phyloP scores from a whole-genome alignment of 2,113 vertebrate genomes.

The Elanus axillaris region DNA sequence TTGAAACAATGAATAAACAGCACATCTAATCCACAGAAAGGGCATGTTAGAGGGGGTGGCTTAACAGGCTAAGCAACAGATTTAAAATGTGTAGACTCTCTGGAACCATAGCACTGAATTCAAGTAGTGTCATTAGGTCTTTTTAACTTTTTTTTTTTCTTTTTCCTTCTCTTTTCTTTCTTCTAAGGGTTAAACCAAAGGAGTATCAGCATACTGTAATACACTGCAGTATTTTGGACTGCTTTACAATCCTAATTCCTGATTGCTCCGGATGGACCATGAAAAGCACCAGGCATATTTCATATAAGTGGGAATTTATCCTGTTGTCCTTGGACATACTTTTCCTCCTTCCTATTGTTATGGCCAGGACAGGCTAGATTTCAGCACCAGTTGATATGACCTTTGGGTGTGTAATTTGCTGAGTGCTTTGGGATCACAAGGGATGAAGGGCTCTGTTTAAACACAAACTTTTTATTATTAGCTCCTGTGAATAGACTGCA shows the following conservation, averaged over 20 bases:
- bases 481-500: constrained; percentile 16
- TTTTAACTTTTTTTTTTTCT: neutral
- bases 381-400: neutral
- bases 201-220: neutral
- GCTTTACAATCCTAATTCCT: neutral
- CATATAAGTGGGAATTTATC: neutral
- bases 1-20: constrained; percentile 42
- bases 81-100: neutral
- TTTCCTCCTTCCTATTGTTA: neutral
- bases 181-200: neutral
- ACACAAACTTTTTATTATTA: constrained; percentile 1
- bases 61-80: neutral
- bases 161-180: neutral
- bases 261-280: neutral
- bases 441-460: constrained; percentile 1
- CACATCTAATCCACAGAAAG: constrained; percentile 55
- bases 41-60: neutral
- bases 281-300: neutral
- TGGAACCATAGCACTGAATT: neutral
- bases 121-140: neutral
- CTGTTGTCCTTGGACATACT: neutral
- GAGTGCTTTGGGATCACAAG: constrained; percentile 8
- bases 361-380: neutral
- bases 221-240: neutral
- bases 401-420: neutral